Conservation (phyloP, 2,113 vertebrate species). For the Beaufortia kweichowensis region DNA sequence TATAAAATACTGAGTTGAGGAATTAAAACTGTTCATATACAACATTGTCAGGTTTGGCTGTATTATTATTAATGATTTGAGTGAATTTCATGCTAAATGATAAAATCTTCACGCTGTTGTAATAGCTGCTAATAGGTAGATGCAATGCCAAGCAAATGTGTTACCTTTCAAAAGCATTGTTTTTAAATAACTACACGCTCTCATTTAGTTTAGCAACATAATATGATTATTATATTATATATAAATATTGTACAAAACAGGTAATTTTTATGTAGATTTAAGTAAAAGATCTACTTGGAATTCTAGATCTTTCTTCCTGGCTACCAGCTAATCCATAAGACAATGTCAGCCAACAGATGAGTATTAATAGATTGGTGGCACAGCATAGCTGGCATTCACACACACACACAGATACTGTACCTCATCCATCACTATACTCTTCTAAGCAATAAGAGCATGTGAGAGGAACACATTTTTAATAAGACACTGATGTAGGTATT, state of each 20-base stretch:
- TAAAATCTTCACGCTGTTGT: no score
- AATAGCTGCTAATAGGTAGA: no score
- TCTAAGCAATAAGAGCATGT: not conserved
- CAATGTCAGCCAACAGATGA: slow-evolving; percentile 53
- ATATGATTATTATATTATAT: no score
- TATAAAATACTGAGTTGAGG: slow-evolving; percentile 17
- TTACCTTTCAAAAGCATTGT: not conserved
- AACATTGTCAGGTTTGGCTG: not conserved
- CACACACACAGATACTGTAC: slow-evolving; percentile 1
- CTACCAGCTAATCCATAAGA: slow-evolving; percentile 45
- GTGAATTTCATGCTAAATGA: no score
- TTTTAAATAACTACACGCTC: no score
- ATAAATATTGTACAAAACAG: no score
- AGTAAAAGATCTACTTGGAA: no score
- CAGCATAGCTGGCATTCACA: slow-evolving; percentile 43
- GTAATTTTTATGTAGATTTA: no score
- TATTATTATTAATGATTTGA: not conserved
- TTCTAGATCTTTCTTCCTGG: slow-evolving; percentile 23
- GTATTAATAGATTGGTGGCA: slow-evolving; percentile 51
- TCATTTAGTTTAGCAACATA: no score
- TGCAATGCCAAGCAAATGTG: not conserved
- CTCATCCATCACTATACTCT: slow-evolving; percentile 14
- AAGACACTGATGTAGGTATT: not conserved
- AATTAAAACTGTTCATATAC: slow-evolving; percentile 36
- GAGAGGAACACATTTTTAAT: not conserved